Base-by-base conservation (phyloP, 64 coral and sea anemone genomes). In the Porites australiensis region DNA sequence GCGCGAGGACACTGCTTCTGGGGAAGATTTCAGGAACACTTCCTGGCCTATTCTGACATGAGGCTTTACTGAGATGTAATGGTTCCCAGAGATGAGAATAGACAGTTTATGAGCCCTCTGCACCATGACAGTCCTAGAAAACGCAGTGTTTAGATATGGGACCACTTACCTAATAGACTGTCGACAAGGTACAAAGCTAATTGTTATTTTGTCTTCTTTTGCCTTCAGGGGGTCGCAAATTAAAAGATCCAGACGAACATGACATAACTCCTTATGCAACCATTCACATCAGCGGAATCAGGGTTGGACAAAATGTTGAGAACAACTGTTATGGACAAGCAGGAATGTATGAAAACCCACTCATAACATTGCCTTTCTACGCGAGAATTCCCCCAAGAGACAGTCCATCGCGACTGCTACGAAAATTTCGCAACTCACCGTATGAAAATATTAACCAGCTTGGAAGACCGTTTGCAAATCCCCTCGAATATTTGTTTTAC, bases 291-390 rank as follows among this genome's bases (percentile, higher is more conserved):
- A 83, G 62, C 12, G 62, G 46, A 4, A 21, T 83, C 68, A 37
- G 27, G 27, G 64, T 83, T 6, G 16, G 15, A 15, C 18, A 16
- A 68, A 51, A 50, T 50, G 6, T 18, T 7, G 60, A 65, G 19
- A 8, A 12, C 16, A 50, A 67, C 6, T 0, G 1, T 3, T 83
- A 45, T 68, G 9, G 44, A n/a, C 18, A 67, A 15, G 61, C 81
- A 12, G 63, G 81, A 4, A 68, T 83, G 81, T 83, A 83, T 47
- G 62, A 83, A 21, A 83, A 83, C 8, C 81, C 62, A 50, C 81
- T 83, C 5, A 83, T 67, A 67, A 12, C 81, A 44, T 13, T 66
- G 15, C 62, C 81, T 5, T 50, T 49, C 60, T 46, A 51, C 14
- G 6, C 44, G 20, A 67, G 81, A 45, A 20, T 46, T 1, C 14